Evolutionary conservation across 2,797 vertebrate species (phyloP).

Genomic region (Urophycis tenuis): DNA sequence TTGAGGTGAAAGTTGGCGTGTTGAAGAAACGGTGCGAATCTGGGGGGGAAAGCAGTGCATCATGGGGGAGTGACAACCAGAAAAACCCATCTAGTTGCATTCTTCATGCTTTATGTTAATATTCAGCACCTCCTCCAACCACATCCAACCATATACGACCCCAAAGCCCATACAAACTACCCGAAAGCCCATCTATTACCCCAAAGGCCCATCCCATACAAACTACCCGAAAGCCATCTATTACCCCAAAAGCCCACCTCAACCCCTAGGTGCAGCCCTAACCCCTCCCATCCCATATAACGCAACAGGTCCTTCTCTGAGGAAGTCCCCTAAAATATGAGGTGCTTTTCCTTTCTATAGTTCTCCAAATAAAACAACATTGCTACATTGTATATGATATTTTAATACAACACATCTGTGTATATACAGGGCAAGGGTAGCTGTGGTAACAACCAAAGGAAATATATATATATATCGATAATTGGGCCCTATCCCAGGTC

Average conservation of each 20-base stretch:
- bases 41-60: neutral
- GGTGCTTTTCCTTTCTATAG: neutral
- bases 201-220: too few relatives aligned
- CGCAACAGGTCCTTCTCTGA: neutral
- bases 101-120: neutral
- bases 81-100: neutral
- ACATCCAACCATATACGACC: too few relatives aligned
- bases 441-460: neutral
- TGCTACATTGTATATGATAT: neutral
- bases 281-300: neutral
- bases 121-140: neutral
- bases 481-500: neutral
- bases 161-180: too few relatives aligned
- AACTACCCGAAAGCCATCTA: too few relatives aligned
- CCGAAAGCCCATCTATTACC: too few relatives aligned
- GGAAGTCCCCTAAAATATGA: neutral
- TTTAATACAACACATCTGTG: conserved; percentile 2
- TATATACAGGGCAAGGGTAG: conserved; percentile 2
- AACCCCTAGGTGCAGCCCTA: too few relatives aligned
- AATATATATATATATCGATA: neutral
- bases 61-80: neutral
- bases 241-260: too few relatives aligned
- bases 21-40: neutral
- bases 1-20: neutral
- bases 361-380: neutral